Evolutionary conservation across 2,113 vertebrate species (phyloP).

Genomic region (Isurus oxyrinchus): DNA sequence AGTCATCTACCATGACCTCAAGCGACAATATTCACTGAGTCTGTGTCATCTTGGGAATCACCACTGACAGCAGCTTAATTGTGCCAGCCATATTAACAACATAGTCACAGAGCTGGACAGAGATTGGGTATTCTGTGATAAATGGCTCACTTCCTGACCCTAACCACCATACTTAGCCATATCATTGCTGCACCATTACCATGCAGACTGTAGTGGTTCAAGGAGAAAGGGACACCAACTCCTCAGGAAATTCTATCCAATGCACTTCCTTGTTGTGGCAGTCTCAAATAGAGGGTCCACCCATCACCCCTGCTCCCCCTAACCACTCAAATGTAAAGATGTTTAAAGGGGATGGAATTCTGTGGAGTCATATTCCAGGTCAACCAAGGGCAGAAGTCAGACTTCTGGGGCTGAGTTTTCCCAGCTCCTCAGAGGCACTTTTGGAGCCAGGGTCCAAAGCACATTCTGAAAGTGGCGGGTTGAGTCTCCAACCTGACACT

Average conservation of each 20-base stretch:
- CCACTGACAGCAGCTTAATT: background rate
- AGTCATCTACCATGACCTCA: background rate
- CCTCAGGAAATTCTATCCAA: background rate
- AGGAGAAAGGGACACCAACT: background rate
- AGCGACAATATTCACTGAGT: background rate
- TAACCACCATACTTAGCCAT: too few species aligned
- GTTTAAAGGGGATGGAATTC: background rate
- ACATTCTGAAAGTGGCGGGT: too few species aligned
- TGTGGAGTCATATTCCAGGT: too few species aligned
- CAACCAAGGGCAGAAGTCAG: too few species aligned
- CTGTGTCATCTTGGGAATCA: background rate
- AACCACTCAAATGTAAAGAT: background rate
- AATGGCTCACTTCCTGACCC: background rate
- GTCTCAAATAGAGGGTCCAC: background rate
- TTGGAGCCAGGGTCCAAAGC: too few species aligned
- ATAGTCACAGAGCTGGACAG: background rate
- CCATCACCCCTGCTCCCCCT: background rate
- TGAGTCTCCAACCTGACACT: too few species aligned
- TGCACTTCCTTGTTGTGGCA: background rate
- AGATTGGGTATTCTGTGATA: background rate
- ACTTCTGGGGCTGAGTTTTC: too few species aligned
- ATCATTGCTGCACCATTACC: background rate
- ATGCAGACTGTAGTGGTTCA: background rate
- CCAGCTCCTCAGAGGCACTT: too few species aligned
- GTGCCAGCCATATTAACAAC: background rate